Base-by-base conservation (phyloP, 1,140 invertebrate genomes). In the Drosophila obscura region DNA sequence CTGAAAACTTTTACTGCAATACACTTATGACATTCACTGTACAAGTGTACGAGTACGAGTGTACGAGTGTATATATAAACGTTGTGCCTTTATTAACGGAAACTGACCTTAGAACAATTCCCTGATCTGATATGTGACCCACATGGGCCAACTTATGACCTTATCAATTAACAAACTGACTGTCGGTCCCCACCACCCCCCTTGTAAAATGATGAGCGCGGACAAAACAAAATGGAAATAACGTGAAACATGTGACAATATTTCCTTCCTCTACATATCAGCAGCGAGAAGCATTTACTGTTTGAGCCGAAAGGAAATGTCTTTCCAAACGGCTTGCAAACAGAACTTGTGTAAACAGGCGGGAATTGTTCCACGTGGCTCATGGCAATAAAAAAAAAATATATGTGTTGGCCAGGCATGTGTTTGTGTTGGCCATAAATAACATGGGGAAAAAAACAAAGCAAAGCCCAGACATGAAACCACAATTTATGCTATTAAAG, bases 131-230 rank as follows among this genome's bases (percentile, higher is more conserved):
- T 59, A 28, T 64, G 26, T 58, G 58, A 28, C 57, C n/a, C 69
- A 62, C 68, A 72, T 16, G 39, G 39, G 49, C 49, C 44, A 41
- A 51, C 44, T 55, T 62, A 9, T 62, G 39, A 61, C 55, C 74
- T 74, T 67, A 78, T 81, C 78, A 85, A 81, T 87, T 77, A 85
- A 81, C 81, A 65, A 77, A 81, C 73, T 62, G 73, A 69, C 57
- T 66, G 35, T 5, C 19, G 0, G 4, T 5, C 4, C 31, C 31
- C 28, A 8, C 8, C 69, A 64, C 60, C 66, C 43, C 44, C 56
- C 31, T 39, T 39, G 5, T 62, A 59, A 58, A 60, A 57, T 62
- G 69, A 22, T 16, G 22, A 24, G 15, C 31, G 31, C 2, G 5
- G 5, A 3, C 9, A 26, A 24, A 46, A 26, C 26, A 45, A 7